Percentiles rank a stretch among this genome's conserved stretches.
These are phyloP conservation scores for Ischnus inquisitorius DNA, from an alignment of 2,888 invertebrate species.

Conservation along the genomic window DNA sequence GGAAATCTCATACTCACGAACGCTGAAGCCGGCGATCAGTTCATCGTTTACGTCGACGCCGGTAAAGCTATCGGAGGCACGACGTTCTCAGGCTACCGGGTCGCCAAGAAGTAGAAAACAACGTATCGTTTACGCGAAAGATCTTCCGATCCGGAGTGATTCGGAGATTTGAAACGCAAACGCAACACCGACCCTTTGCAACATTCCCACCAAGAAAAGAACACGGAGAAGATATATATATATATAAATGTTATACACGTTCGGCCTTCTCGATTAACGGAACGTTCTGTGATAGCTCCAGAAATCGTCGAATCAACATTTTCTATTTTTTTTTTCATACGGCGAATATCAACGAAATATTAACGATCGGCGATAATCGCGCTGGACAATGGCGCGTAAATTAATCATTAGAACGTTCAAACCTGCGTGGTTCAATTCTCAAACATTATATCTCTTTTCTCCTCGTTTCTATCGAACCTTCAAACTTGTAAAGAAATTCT, in stretches of 20 bases:
- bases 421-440: conserved; percentile 46
- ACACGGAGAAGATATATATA: conserved; percentile 20
- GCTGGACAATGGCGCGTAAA: conserved; percentile 31
- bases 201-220: conserved; percentile 56
- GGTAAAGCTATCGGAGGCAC: conserved; percentile 79
- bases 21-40: conserved; percentile 83
- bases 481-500: conserved; percentile 46
- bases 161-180: not conserved
- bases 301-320: conserved; percentile 34
- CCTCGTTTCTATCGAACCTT: conserved; percentile 33
- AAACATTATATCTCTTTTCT: conserved; percentile 44
- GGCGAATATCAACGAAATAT: conserved; percentile 22
- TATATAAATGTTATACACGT: conserved; percentile 3
- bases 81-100: conserved; percentile 83
- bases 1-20: conserved; percentile 83
- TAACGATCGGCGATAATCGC: conserved; percentile 25
- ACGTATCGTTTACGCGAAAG: not conserved
- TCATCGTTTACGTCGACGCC: conserved; percentile 82
- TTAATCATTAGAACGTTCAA: conserved; percentile 52
- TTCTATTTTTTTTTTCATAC: conserved; percentile 9
- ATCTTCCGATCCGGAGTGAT: not conserved
- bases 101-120: conserved; percentile 81
- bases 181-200: conserved; percentile 34
- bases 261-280: conserved; percentile 29
- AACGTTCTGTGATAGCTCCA: conserved; percentile 66